These are phyloP conservation scores for Apolygus lucorum DNA, from an alignment of 1,140 invertebrate species.

Conservation along the genomic window DNA sequence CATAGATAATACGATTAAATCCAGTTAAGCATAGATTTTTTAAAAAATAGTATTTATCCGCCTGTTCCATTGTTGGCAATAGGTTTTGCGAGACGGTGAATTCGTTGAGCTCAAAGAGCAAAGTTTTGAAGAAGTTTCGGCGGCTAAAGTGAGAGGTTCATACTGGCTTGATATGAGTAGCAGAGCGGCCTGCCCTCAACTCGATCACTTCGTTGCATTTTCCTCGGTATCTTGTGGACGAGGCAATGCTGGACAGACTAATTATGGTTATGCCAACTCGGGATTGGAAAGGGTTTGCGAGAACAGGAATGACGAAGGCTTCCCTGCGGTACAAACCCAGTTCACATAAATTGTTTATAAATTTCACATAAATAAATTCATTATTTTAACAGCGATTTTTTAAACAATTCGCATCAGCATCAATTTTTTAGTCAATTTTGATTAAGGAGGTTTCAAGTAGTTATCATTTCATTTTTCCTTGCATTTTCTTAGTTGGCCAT, in stretches of 20 bases:
- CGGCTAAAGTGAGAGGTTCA: conserved; percentile 71
- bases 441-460: background rate
- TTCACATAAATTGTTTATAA: background rate
- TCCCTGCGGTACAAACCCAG: conserved; percentile 50
- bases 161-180: conserved; percentile 65
- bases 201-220: conserved; percentile 89
- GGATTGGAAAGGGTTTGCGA: conserved; percentile 92
- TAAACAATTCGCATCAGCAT: too few relatives aligned
- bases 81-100: conserved; percentile 71
- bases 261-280: conserved; percentile 93
- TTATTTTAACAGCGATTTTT: too few relatives aligned
- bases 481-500: conserved; percentile 55
- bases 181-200: conserved; percentile 58
- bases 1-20: too few relatives aligned
- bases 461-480: background rate
- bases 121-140: conserved; percentile 64
- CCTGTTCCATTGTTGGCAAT: background rate
- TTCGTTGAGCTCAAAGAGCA: conserved; percentile 76
- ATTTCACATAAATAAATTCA: conserved; percentile 53
- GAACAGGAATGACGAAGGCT: conserved; percentile 63
- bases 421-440: background rate
- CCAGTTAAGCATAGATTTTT: too few relatives aligned
- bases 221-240: conserved; percentile 90
- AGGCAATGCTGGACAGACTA: conserved; percentile 89
- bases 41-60: background rate